Evolutionary conservation across 2,113 vertebrate species (phyloP), one percentile per base, ranked within the genome.

Genomic region (Scatophagus argus): DNA sequence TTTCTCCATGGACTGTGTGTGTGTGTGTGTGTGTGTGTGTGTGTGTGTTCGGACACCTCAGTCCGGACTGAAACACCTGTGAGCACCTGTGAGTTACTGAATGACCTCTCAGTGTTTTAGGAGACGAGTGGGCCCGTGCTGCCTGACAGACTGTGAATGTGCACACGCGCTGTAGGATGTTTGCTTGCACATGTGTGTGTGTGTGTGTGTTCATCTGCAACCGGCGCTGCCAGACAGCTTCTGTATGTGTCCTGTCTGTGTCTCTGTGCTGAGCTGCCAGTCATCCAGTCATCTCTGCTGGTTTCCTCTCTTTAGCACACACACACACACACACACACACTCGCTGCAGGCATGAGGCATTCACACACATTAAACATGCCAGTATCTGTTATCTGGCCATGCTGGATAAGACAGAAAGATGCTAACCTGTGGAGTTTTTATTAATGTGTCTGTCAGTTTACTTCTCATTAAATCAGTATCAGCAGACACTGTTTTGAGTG

Each of bases 181-280:
- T 65, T 87, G 84, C 75, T 78, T 61, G 74, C 76, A 81, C 71
- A 32, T 52, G 46, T 36, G 73, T 74, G 78, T 74, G 83, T 81
- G 70, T 82, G 27, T 52, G 46, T 36, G 73, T 74, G 78, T 74
- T 81, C 83, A 73, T 82, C 77, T 72, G 64, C 73, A n/a, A 72
- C 73, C 36, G 2, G 66, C 52, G 41, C 56, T 59, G 64, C 55
- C 71, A 88, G 68, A 74, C 61, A 27, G 77, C 85, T 79, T 78
- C 66, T 82, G 76, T 73, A 46, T 84, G 81, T 62, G 74, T 58
- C 66, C 60, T 71, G 83, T 59, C 47, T 78, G 61, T 87, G 71
- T 84, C 34, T 81, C 62, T 85, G 82, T 88, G 84, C 84, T 71
- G 77, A 79, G 66, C 84, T 83, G 81, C 70, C 81, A 88, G 54